A percentile compares a stretch with the other conserved stretches of the same genome.
These are phyloP conservation scores for Subacronicta megacephala DNA, from an alignment of 2,888 invertebrate genomes.

Conservation along the genomic window DNA sequence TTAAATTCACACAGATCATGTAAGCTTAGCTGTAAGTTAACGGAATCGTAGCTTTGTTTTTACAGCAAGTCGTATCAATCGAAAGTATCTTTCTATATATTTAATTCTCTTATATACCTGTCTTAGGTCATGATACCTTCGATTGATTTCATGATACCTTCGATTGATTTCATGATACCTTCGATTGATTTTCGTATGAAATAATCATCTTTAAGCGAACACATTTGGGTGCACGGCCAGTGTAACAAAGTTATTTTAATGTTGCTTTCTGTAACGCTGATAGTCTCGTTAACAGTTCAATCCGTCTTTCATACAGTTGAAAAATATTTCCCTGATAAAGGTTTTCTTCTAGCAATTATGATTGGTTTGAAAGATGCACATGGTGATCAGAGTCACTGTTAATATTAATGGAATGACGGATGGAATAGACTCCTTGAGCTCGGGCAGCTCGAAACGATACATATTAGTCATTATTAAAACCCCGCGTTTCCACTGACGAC, in stretches of 20 bases:
- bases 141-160: no score
- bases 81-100: conserved; percentile 53
- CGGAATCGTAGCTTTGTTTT: conserved; percentile 77
- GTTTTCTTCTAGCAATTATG: no score
- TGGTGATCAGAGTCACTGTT: background rate
- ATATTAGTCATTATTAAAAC: no score
- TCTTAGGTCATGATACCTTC: conserved; percentile 55
- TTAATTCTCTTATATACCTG: conserved; percentile 5
- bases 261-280: conserved; percentile 59
- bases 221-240: conserved; percentile 82
- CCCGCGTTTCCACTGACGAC: no score
- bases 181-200: conserved; percentile 62
- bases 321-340: no score
- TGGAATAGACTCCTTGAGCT: conserved; percentile 11
- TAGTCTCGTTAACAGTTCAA: conserved; percentile 35
- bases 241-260: conserved; percentile 68
- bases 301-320: no score
- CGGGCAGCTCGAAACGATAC: conserved; percentile 3
- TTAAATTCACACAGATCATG: conserved; percentile 83
- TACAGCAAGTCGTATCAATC: conserved; percentile 67
- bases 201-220: conserved; percentile 64
- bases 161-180: no score
- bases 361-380: no score
- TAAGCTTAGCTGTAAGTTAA: conserved; percentile 83
- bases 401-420: conserved; percentile 7